A percentile compares a stretch with the other conserved stretches of the same genome.
phyloP scores from a whole-genome alignment of 2,797 vertebrate genomes.

The Paedocypris micromegethes region DNA sequence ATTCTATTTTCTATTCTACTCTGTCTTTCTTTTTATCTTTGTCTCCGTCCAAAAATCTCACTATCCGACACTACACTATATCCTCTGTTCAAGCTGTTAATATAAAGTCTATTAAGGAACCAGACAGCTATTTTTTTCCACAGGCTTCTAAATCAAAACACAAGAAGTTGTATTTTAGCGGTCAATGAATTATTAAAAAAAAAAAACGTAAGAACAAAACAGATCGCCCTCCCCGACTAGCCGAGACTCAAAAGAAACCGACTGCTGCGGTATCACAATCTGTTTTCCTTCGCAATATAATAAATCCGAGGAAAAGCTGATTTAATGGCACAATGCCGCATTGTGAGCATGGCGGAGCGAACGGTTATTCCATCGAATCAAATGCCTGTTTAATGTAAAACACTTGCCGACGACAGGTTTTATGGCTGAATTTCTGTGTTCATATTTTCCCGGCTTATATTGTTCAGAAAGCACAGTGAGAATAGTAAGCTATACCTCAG shows the following conservation, averaged over 20 bases:
- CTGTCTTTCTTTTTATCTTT: too few species aligned
- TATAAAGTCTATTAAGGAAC: too few species aligned
- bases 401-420: slow-evolving; percentile 18
- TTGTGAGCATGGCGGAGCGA: slow-evolving; percentile 20
- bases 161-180: too few species aligned
- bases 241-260: neutral
- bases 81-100: too few species aligned
- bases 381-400: slow-evolving; percentile 8
- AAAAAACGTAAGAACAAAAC: too few species aligned
- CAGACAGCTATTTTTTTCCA: too few species aligned
- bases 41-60: too few species aligned
- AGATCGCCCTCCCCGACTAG: neutral
- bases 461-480: slow-evolving; percentile 10
- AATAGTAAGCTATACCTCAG: slow-evolving; percentile 30
- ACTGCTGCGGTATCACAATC: neutral
- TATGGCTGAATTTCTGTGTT: slow-evolving; percentile 14
- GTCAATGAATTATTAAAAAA: too few species aligned
- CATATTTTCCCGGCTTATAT: slow-evolving; percentile 19
- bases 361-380: slow-evolving; percentile 19
- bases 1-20: too few species aligned
- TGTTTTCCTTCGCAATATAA: neutral
- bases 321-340: slow-evolving; percentile 18
- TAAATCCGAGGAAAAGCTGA: slow-evolving; percentile 9
- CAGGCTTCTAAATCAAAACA: too few species aligned
- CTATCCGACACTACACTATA: too few species aligned